A percentile compares a stretch with the other conserved stretches of the same genome.
These are phyloP conservation scores for Eledona agricola DNA, from an alignment of 2,888 invertebrate genomes.

Conservation along the genomic window DNA sequence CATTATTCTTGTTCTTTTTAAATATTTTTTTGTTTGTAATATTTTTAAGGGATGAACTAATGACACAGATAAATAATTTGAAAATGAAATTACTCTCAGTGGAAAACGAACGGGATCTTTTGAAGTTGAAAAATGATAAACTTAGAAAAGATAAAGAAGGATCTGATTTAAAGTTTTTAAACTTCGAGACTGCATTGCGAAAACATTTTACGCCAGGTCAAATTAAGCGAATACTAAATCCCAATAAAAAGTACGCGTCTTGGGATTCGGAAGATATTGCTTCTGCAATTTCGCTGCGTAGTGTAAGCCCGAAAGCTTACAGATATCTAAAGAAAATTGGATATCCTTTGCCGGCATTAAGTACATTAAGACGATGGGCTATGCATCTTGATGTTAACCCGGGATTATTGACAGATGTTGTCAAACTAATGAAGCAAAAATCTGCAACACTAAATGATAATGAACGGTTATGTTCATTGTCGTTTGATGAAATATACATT, in stretches of 20 bases:
- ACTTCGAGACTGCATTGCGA: background rate
- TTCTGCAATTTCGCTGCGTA: conserved; percentile 37
- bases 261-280: conserved; percentile 38
- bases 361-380: conserved; percentile 29
- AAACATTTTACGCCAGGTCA: conserved; percentile 31
- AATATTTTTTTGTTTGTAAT: no score
- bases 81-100: no score
- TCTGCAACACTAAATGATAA: background rate
- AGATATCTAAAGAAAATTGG: conserved; percentile 33
- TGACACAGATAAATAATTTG: no score
- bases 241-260: conserved; percentile 10
- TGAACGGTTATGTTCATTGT: conserved; percentile 11
- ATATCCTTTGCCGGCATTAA: conserved; percentile 38
- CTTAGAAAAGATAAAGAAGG: no score
- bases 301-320: conserved; percentile 42
- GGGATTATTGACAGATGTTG: conserved; percentile 19
- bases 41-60: no score
- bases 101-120: no score
- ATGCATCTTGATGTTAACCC: conserved; percentile 9
- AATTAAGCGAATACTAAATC: conserved; percentile 30
- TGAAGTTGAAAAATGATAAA: no score
- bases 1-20: no score
- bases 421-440: conserved; percentile 25
- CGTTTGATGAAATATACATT: conserved; percentile 33
- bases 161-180: no score